These are phyloP conservation scores for Horisme vitalbata DNA, from an alignment of 2,888 invertebrate species.

Conservation along the genomic window DNA sequence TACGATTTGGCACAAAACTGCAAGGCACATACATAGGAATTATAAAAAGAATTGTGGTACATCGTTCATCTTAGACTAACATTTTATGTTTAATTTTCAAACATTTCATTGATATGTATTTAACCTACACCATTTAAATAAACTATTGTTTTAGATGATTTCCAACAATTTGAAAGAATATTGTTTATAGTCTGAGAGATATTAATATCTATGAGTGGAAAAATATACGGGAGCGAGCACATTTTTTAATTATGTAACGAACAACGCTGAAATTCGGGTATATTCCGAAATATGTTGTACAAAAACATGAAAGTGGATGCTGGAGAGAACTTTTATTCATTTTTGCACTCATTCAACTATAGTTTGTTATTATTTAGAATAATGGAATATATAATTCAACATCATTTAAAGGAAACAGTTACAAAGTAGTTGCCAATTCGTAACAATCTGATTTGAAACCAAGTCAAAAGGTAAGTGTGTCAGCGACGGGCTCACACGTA, in stretches of 20 bases:
- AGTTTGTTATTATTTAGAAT: too few species aligned
- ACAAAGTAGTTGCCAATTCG: not conserved
- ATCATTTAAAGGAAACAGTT: not conserved
- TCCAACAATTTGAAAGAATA: too few species aligned
- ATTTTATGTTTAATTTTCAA: not conserved
- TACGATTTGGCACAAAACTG: conserved; percentile 41
- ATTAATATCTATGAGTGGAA: conserved; percentile 3
- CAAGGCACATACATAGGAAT: conserved; percentile 31
- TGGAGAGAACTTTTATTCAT: conserved; percentile 35
- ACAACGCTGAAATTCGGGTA: conserved; percentile 42
- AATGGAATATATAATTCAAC: not conserved
- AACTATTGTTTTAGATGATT: too few species aligned
- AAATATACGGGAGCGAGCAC: conserved; percentile 30
- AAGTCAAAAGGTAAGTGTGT: conserved; percentile 41
- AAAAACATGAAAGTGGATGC: conserved; percentile 41
- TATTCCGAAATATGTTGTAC: conserved; percentile 42
- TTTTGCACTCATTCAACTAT: conserved; percentile 23
- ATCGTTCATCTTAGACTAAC: too few species aligned
- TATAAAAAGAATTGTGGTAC: conserved; percentile 5
- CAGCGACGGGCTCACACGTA: conserved; percentile 49
- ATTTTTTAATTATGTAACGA: conserved; percentile 48
- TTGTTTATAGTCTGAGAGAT: not conserved
- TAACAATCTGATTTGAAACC: conserved; percentile 12
- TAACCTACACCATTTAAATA: not conserved
- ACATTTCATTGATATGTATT: not conserved